Conservation (phyloP, 2,113 vertebrate genomes). For the Puffinus mauretanicus region DNA sequence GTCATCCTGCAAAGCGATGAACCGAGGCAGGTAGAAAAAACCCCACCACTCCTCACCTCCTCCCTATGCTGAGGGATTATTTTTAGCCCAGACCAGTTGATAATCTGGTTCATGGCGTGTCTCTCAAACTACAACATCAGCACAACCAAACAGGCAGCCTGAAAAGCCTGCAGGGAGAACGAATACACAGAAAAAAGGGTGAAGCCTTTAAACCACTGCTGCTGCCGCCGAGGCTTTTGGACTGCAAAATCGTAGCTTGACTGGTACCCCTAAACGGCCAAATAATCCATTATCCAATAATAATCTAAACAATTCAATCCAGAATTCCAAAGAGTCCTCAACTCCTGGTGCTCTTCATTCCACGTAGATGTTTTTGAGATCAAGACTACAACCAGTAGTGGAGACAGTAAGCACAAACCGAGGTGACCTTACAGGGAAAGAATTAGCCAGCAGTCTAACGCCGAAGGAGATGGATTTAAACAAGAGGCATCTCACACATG, state of each 20-base stretch:
- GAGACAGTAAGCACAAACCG: neutral
- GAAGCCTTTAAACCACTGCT: neutral
- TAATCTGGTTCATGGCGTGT: neutral
- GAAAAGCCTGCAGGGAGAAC: neutral
- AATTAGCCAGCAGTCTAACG: neutral
- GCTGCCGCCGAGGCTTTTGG: neutral
- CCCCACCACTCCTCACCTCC: neutral
- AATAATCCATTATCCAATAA: neutral
- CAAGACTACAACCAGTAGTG: neutral
- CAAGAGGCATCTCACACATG: neutral
- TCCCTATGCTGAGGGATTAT: neutral
- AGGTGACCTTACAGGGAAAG: neutral
- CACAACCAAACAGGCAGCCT: neutral
- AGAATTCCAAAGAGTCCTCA: neutral
- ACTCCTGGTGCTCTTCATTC: neutral
- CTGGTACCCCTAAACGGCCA: neutral
- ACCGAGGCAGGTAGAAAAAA: neutral
- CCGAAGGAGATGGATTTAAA: neutral
- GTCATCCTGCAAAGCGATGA: neutral
- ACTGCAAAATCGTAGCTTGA: neutral
- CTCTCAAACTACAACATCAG: conserved; percentile 2
- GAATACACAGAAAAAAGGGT: neutral
- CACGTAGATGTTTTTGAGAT: neutral
- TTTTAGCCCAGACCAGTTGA: neutral
- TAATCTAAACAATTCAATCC: neutral